Percentiles rank a stretch among this genome's conserved stretches.
These are phyloP conservation scores for Aphrophora alni DNA, from an alignment of 2,888 invertebrate genomes.

Conservation along the genomic window DNA sequence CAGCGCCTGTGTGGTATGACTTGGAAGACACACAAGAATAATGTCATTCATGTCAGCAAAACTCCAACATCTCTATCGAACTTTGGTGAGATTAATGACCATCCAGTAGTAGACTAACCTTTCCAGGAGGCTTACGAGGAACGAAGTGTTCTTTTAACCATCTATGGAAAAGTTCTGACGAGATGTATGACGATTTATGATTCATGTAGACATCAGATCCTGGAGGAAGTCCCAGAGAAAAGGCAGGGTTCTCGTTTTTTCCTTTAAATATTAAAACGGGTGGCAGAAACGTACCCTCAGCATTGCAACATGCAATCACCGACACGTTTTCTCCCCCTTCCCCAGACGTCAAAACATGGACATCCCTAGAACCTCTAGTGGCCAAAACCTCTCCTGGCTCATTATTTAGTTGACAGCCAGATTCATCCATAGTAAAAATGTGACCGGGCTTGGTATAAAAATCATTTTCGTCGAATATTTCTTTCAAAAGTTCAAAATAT, in stretches of 20 bases:
- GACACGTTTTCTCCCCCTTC: background rate
- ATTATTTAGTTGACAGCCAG: background rate
- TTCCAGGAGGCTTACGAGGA: background rate
- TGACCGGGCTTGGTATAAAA: background rate
- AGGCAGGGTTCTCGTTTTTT: background rate
- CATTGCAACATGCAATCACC: background rate
- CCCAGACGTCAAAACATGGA: background rate
- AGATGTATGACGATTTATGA: background rate
- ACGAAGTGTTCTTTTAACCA: background rate
- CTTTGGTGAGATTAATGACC: conserved; percentile 3
- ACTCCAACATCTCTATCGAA: conserved; percentile 6
- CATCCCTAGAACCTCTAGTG: background rate
- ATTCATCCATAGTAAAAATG: conserved; percentile 14
- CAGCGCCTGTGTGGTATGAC: background rate
- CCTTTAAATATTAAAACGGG: conserved; percentile 2
- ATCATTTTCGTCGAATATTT: background rate
- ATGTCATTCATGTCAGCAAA: background rate
- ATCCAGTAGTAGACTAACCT: conserved; percentile 6
- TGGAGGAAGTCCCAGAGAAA: background rate
- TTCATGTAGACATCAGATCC: background rate
- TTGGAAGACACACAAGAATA: background rate
- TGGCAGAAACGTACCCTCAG: background rate
- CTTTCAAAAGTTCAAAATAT: background rate
- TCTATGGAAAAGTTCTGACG: background rate
- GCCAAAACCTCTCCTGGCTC: conserved; percentile 1